Evolutionary conservation across 2,888 invertebrate genomes (phyloP).

Genomic region (Melangyna quadrimaculata): DNA sequence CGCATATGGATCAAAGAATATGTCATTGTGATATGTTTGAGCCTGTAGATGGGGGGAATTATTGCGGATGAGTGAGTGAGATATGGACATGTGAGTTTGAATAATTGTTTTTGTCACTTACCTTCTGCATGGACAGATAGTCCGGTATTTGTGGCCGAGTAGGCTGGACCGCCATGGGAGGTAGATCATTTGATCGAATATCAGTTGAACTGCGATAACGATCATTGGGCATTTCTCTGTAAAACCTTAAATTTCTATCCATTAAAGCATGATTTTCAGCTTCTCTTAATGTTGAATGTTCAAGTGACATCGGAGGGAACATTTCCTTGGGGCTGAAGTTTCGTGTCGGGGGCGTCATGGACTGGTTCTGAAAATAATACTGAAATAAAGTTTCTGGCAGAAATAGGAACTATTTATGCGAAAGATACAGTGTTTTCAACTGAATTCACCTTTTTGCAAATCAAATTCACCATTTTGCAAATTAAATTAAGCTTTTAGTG

Average conservation of each 20-base stretch:
- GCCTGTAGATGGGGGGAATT: constrained; percentile 47
- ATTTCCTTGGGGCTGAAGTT: constrained; percentile 81
- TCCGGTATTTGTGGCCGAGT: constrained; percentile 75
- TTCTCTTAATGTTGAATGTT: constrained; percentile 16
- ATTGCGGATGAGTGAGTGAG: constrained; percentile 32
- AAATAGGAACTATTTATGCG: no score
- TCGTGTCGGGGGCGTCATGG: constrained; percentile 82
- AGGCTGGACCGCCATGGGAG: constrained; percentile 70
- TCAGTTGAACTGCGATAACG: constrained; percentile 82
- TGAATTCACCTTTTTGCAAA: no score
- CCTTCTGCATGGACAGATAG: constrained; percentile 76
- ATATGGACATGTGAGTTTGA: constrained; percentile 6
- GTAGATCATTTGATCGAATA: constrained; percentile 80
- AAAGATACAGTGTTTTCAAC: no score
- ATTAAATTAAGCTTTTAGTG: no score
- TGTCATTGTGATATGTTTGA: constrained; percentile 64
- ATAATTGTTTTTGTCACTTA: constrained; percentile 60
- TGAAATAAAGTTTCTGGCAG: background rate
- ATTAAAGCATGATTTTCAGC: constrained; percentile 64
- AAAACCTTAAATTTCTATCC: constrained; percentile 74
- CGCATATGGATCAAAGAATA: constrained; percentile 73
- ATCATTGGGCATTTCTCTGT: constrained; percentile 75
- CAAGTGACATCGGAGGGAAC: constrained; percentile 14
- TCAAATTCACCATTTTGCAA: no score
- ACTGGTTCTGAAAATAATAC: constrained; percentile 81